Evolutionary conservation across 2,113 vertebrate species (phyloP).

Genomic region (Lepus americanus): DNA sequence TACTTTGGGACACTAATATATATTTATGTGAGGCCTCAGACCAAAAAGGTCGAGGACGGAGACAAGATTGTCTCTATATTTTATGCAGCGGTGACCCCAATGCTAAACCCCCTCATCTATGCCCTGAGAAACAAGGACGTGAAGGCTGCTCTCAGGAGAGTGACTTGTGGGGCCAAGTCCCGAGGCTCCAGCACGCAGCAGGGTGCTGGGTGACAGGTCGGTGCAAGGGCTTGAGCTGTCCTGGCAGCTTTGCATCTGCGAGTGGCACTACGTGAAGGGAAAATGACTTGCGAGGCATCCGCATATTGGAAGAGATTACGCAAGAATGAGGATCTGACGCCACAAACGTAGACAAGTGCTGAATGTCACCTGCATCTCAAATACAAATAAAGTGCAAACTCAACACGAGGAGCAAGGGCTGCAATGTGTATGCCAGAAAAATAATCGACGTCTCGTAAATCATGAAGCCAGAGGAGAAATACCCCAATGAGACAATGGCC

Average conservation of each 20-base stretch:
- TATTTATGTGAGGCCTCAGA: constrained; percentile 68
- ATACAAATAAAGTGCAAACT: neutral
- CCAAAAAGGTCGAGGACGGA: constrained; percentile 21
- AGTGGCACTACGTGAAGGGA: neutral
- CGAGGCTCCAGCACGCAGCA: neutral
- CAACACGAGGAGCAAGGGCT: neutral
- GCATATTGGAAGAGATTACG: neutral
- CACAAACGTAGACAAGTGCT: neutral
- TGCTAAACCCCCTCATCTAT: constrained; percentile 77
- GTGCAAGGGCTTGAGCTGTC: neutral
- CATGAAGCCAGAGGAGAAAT: constrained; percentile 9
- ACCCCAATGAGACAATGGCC: neutral
- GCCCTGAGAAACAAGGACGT: constrained; percentile 63
- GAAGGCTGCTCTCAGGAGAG: neutral
- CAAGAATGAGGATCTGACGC: neutral
- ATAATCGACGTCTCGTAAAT: neutral
- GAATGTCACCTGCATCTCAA: neutral
- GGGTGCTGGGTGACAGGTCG: neutral
- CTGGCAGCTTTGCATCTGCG: neutral
- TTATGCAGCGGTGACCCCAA: constrained; percentile 69
- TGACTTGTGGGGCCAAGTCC: neutral
- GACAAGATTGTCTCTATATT: constrained; percentile 69
- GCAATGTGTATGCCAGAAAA: neutral
- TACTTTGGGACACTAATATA: constrained; percentile 75
- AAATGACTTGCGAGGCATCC: neutral